Percentiles rank a stretch among this genome's conserved stretches.
These are phyloP conservation scores for Etheostoma spectabile DNA, from an alignment of 2,113 vertebrate species.

Conservation along the genomic window DNA sequence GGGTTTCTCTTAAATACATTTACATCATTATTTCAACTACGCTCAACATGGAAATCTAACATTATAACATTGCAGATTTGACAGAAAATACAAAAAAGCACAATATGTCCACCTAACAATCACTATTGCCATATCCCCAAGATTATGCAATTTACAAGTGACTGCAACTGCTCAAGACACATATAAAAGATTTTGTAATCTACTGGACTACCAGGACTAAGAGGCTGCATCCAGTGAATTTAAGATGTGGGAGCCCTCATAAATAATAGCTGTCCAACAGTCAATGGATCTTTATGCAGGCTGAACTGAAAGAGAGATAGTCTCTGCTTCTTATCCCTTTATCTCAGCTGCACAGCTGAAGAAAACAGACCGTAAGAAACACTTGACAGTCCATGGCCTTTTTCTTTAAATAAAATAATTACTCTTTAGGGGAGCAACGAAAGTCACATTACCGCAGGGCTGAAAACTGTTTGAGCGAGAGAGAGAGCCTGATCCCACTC, in stretches of 20 bases:
- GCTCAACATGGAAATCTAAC: too few species aligned
- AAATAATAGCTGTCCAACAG: slow-evolving; percentile 60
- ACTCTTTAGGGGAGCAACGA: slow-evolving; percentile 46
- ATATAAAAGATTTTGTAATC: slow-evolving; percentile 60
- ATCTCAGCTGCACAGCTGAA: slow-evolving; percentile 4
- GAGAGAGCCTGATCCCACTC: slow-evolving; percentile 16
- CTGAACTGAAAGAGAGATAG: slow-evolving; percentile 28
- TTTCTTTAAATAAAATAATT: slow-evolving; percentile 61
- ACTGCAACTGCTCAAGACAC: slow-evolving; percentile 25
- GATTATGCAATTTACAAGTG: neutral
- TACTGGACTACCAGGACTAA: slow-evolving; percentile 37
- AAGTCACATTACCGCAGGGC: slow-evolving; percentile 1
- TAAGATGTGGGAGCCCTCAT: slow-evolving; percentile 44
- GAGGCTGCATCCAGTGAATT: slow-evolving; percentile 43
- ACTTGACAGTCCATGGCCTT: slow-evolving; percentile 29
- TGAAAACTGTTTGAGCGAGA: slow-evolving; percentile 47
- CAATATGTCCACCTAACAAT: neutral
- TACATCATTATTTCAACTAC: too few species aligned
- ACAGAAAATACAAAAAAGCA: too few species aligned
- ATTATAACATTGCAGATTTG: too few species aligned
- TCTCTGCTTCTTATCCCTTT: slow-evolving; percentile 33
- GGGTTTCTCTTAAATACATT: too few species aligned
- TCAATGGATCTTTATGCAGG: slow-evolving; percentile 49
- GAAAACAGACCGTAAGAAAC: slow-evolving; percentile 20
- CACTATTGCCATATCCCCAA: neutral